Conservation (phyloP, 2,888 invertebrate species). For the Pollenia amentaria region DNA sequence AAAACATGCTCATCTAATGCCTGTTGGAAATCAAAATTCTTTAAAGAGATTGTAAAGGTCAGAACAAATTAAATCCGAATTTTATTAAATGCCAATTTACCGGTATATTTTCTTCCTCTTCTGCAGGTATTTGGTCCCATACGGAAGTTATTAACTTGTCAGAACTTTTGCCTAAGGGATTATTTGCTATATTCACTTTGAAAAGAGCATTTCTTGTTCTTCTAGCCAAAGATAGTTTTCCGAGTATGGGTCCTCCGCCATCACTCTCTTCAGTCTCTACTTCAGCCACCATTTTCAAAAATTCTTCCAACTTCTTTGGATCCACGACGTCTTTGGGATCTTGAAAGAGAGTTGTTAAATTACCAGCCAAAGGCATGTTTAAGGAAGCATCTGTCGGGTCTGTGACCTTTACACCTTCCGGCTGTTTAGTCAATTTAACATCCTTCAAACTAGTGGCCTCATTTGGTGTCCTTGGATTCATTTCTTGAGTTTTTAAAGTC, state of each 20-base stretch:
- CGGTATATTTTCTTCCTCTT: conserved; percentile 75
- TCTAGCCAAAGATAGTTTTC: conserved; percentile 88
- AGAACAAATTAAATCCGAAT: neutral
- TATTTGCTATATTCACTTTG: conserved; percentile 79
- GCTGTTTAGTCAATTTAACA: conserved; percentile 32
- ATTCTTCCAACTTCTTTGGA: conserved; percentile 83
- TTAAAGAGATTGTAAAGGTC: neutral
- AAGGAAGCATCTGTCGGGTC: conserved; percentile 42
- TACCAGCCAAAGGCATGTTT: conserved; percentile 76
- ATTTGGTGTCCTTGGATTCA: neutral
- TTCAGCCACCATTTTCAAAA: conserved; percentile 83
- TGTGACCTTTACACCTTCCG: conserved; percentile 19
- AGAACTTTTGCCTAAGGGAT: conserved; percentile 71
- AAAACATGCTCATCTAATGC: conserved; percentile 80
- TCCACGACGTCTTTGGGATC: conserved; percentile 84
- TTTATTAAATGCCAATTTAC: conserved; percentile 69
- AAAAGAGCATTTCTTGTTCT: conserved; percentile 88
- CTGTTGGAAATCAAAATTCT: conserved; percentile 80
- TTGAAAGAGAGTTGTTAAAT: conserved; percentile 81
- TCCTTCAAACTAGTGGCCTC: conserved; percentile 49
- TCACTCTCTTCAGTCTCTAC: conserved; percentile 84
- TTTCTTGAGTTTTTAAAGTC: conserved; percentile 82
- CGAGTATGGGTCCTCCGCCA: conserved; percentile 87
- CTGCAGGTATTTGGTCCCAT: conserved; percentile 78
- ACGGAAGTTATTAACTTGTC: conserved; percentile 78